Evolutionary conservation across 2,113 vertebrate genomes (phyloP), one percentile per base, ranked within the genome.

Genomic region (Neomonachus schauinslandi): DNA sequence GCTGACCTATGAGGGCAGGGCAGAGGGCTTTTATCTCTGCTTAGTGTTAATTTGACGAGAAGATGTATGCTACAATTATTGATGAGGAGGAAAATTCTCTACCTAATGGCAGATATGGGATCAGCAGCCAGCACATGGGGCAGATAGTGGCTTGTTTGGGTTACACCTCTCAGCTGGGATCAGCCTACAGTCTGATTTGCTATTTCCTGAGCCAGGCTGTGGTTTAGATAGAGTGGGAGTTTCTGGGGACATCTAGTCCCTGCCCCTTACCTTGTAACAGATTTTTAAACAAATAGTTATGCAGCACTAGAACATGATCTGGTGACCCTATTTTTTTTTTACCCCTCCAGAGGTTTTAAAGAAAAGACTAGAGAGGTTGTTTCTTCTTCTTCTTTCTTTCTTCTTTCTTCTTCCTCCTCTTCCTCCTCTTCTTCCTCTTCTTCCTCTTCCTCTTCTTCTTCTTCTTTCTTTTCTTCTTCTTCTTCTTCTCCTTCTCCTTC

Each of bases 181-280:
- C 80, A 87, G 63, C 24, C 80, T 80, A 4, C 15, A 46, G 61
- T 61, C 51, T 46, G 51, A 93, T 57, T 71, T 59, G 28, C 57
- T 57, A 0, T 63, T 69, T 90, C 87, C n/a, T 81, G 26, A 88
- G 55, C 49, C 59, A 67, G 81, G 16, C 26, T 67, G 28, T 71
- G 63, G 42, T 86, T 95, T 88, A 61, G 69, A 42, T 21, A 36
- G 72, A 83, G 79, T 76, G 69, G 69, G 46, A 85, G 94, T 88
- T 88, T 36, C 95, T 88, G 74, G 69, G 95, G 53, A 97, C 71
- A 79, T 84, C 36, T 61, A 91, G 81, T 96, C 19, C 42, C 63
- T 94, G 42, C 51, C 46, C 51, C 87, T 94, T 85, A 81, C 21
- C 96, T 97, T 95, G 88, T 97, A 95, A 94, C 94, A 97, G 7